Base-by-base conservation (phyloP, 2,888 invertebrate species). In the Agrochola macilenta region DNA sequence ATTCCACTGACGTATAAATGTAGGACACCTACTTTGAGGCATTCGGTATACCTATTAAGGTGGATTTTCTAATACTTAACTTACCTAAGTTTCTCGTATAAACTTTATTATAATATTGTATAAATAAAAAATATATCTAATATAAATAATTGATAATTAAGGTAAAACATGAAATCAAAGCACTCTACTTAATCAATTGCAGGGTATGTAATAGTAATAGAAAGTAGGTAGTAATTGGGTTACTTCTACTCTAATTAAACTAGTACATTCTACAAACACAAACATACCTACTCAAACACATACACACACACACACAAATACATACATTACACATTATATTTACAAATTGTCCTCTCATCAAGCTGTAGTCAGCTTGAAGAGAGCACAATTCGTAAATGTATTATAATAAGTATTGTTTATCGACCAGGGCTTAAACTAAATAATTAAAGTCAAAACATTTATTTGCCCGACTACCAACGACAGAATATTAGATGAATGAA, bases 401-500 rank as follows among this genome's bases (percentile, higher is more conserved):
- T 26, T 26, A 20, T 20, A 30, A 2, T 12, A 12, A 26, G 2
- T 26, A 46, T 23, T 23, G 35, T 63, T 35, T 63, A 39, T 35
- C 7, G 5, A 61, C 39, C 64, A 39, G 23, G 39, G 12, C 30
- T 12, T 35, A 23, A 20, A 66, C 30, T 52, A n/a, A 52, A 52
- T 17, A 35, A 30, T 49, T 66, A 14, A 35, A 7, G 9, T 52
- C n/a, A n/a, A 35, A 49, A 5, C 5, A 54, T 52, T 71, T 20
- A 58, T 35, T 66, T 61, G 5, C 30, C n/a, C 9, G 11, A n/a
- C 30, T 20, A 63, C 14, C 5, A 54, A 52, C 46, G 5, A 46
- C 35, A 23, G n/a, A 82, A 65, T 30, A 49, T 52, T 26, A 49
- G 49, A 63, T 82, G 70, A 71, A 63, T 74, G n/a, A 65, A 81